Conservation (phyloP, 2,113 vertebrate genomes). For the Ochotona princeps region DNA sequence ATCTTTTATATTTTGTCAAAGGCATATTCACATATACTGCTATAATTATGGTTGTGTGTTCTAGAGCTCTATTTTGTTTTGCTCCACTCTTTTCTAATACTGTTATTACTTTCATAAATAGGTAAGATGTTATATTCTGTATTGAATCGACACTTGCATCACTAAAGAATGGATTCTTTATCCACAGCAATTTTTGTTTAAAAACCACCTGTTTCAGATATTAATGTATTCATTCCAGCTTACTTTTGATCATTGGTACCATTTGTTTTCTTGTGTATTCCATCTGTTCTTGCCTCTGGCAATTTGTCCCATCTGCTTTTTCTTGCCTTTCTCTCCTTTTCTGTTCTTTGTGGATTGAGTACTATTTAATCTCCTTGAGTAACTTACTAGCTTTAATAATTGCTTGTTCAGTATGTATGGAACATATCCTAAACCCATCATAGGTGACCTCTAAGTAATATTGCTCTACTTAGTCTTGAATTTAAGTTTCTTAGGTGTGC, state of each 20-base stretch:
- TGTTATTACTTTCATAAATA: not conserved
- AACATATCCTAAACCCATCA: not conserved
- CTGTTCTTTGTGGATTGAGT: not conserved
- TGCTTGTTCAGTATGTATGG: not conserved
- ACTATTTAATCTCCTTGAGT: not conserved
- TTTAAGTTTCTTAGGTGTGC: not conserved
- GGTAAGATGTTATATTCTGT: not conserved
- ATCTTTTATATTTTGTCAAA: not conserved
- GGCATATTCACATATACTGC: not conserved
- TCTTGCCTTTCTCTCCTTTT: not conserved
- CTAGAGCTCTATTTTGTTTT: not conserved
- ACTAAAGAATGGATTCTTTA: not conserved
- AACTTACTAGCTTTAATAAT: not conserved
- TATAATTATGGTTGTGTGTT: not conserved
- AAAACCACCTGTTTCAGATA: not conserved
- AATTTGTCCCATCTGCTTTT: not conserved
- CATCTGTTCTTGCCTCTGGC: not conserved
- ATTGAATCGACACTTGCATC: not conserved
- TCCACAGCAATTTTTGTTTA: not conserved
- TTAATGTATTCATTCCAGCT: not conserved
- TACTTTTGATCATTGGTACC: not conserved
- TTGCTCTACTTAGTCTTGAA: not conserved
- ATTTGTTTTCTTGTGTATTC: not conserved
- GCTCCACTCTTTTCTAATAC: constrained; percentile 30
- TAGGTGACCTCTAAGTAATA: not conserved